Conservation (phyloP, 2,113 vertebrate species). For the Cacatua alba region DNA sequence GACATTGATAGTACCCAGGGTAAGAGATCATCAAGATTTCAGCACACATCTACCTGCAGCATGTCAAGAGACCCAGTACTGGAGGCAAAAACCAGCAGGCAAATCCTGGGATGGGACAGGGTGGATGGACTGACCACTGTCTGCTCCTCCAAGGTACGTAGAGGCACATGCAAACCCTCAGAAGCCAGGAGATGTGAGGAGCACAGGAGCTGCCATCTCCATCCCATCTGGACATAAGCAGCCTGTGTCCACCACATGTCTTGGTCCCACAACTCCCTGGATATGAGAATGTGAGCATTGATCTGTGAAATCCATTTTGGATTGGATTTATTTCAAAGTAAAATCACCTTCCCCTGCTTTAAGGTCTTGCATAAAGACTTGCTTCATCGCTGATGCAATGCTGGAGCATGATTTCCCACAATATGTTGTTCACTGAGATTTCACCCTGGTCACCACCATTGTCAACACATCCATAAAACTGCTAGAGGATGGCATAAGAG, state of each 20-base stretch:
- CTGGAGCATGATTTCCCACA: background rate
- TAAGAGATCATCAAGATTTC: background rate
- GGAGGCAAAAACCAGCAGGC: background rate
- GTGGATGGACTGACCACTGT: background rate
- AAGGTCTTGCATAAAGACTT: background rate
- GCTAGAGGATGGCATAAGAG: background rate
- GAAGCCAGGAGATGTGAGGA: background rate
- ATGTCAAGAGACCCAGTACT: accelerated
- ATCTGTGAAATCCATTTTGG: background rate
- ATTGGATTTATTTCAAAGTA: background rate
- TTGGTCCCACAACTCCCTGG: background rate
- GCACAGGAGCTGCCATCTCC: background rate
- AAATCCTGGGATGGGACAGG: background rate
- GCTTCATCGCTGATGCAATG: background rate
- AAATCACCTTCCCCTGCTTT: background rate
- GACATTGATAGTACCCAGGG: background rate
- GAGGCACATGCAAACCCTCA: background rate
- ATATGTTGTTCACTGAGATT: background rate
- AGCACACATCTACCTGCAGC: background rate
- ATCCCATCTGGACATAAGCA: background rate
- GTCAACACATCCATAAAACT: background rate
- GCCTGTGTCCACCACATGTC: background rate
- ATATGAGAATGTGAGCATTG: background rate
- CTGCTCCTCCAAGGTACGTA: background rate
- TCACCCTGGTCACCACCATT: background rate